Base-by-base conservation (phyloP, 2,113 vertebrate species). In the Corynorhinus townsendii region DNA sequence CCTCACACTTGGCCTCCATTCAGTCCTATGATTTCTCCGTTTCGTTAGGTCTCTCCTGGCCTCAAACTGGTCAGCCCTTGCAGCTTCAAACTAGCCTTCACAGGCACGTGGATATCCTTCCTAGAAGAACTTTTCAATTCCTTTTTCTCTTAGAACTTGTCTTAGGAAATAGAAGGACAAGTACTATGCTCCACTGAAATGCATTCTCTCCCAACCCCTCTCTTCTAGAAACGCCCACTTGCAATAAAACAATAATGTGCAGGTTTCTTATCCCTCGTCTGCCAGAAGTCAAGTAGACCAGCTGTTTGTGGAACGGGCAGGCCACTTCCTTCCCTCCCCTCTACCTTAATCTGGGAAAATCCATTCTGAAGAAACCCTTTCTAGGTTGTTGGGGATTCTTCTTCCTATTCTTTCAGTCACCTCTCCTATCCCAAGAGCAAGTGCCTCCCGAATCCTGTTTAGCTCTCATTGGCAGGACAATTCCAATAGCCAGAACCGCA, bases 101-200 rank as follows among this genome's bases (percentile, higher is more conserved):
- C n/a, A 80, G 19, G n/a, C 15, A 4, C 43, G 22, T 40, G 0
- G 28, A 19, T 30, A 38, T 12, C 66, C 8, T 88, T 77, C 68
- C 40, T 84, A 66, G 4, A 22, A 40, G 30, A 77, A 24, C 12
- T 45, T 59, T 49, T 4, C 12, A 40, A 33, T 49, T 86, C n/a
- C 4, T 5, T 91, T 91, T 94, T 90, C 28, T 93, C 75, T 90
- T 64, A 81, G 56, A 76, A 16, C 62, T 80, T 75, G 80, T 49
- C 9, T 40, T 71, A 72, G 76, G n/a, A 81, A 83, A 30, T 75
- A 38, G 59, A 90, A 81, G 15, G 17, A 59, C 62, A 45, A 75
- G 2, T 33, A 28, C 3, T 77, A 62, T 76, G n/a, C 4, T n/a
- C 40, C 52, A 40, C 24, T 40, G 19, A 64, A 79, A 86, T 11